These are phyloP conservation scores for Leptura quadrifasciata DNA, from an alignment of 2,888 invertebrate species.

Conservation along the genomic window DNA sequence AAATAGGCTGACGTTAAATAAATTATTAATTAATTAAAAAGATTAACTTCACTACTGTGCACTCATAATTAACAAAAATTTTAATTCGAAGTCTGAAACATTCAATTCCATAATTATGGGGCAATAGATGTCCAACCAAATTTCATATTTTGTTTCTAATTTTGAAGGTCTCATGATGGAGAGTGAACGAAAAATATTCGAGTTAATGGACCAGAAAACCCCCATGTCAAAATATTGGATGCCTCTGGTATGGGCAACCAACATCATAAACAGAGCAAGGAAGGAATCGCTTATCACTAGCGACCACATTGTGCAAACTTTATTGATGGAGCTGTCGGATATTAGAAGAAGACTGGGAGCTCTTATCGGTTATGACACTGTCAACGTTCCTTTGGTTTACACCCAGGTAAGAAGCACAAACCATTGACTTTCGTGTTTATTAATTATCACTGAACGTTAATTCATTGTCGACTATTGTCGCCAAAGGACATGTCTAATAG, in stretches of 20 bases:
- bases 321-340: constrained; percentile 91
- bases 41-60: too few species aligned
- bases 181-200: constrained; percentile 93
- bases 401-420: constrained; percentile 82
- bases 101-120: too few species aligned
- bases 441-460: neutral
- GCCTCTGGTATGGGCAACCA: constrained; percentile 95
- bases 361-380: constrained; percentile 92
- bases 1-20: too few species aligned
- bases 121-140: too few species aligned
- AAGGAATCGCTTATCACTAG: constrained; percentile 89
- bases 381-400: constrained; percentile 93
- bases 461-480: too few species aligned
- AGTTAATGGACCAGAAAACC: constrained; percentile 91
- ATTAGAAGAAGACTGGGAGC: constrained; percentile 89
- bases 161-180: constrained; percentile 90
- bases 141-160: neutral
- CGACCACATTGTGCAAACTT: constrained; percentile 94
- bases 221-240: constrained; percentile 96
- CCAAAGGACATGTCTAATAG: too few species aligned
- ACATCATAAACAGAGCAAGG: constrained; percentile 90
- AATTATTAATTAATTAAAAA: too few species aligned
- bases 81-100: too few species aligned
- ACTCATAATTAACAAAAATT: too few species aligned
- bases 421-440: neutral